phyloP scores from a whole-genome alignment of 2,113 vertebrate genomes.

The Dromaius novaehollandiae region DNA sequence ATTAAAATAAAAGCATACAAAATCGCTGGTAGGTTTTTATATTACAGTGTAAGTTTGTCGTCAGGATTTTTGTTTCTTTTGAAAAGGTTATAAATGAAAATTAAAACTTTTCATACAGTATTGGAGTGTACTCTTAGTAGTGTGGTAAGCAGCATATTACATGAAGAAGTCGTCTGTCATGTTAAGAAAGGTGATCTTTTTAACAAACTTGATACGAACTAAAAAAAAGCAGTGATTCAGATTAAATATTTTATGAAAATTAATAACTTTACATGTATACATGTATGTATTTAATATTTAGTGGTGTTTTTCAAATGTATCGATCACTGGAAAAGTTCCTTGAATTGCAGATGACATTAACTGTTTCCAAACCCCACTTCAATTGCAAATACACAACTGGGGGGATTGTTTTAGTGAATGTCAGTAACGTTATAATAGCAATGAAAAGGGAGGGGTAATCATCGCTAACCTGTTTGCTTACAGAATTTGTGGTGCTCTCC shows the following conservation, averaged over 20 bases:
- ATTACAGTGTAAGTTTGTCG: neutral
- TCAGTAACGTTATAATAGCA: neutral
- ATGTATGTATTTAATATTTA: neutral
- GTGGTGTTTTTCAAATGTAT: neutral
- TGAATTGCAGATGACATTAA: neutral
- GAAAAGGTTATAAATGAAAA: too few relatives aligned
- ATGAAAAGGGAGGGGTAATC: neutral
- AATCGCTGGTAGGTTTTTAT: neutral
- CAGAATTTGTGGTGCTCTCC: neutral
- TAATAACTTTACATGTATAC: neutral
- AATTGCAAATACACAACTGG: neutral
- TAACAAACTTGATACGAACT: neutral
- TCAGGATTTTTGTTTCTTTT: neutral
- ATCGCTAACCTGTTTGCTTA: neutral
- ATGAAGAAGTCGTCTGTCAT: neutral
- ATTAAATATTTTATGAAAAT: neutral
- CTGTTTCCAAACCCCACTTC: neutral
- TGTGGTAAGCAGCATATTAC: neutral
- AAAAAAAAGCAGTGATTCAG: neutral
- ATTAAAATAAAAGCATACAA: neutral
- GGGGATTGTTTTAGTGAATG: neutral
- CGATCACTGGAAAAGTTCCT: neutral
- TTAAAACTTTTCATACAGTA: too few relatives aligned
- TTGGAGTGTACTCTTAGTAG: neutral
- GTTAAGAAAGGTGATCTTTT: neutral